Evolutionary conservation across 2,888 invertebrate species (phyloP).

Genomic region (Pristionchus exspectatus): DNA sequence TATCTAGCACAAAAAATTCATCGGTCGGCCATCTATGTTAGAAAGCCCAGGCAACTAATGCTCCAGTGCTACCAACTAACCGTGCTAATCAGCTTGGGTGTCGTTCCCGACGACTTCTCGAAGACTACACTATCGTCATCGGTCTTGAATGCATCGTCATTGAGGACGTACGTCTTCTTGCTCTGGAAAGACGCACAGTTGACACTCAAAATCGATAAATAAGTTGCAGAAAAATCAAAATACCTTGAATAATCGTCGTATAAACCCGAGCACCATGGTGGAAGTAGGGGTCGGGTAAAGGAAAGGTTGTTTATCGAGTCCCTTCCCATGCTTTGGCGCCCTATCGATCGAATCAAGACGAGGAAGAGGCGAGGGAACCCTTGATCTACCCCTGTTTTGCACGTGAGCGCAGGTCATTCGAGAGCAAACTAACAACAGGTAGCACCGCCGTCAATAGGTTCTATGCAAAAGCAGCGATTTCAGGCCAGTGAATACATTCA

Average conservation of each 20-base stretch:
- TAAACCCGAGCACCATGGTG: slow-evolving; percentile 27
- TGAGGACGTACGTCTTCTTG: background rate
- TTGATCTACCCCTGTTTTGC: slow-evolving; percentile 38
- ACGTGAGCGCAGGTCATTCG: background rate
- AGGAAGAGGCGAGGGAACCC: background rate
- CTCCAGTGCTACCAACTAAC: background rate
- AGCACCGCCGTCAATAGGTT: too few species aligned
- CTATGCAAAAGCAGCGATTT: too few species aligned
- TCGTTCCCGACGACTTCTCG: background rate
- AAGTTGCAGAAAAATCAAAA: background rate
- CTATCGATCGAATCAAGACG: slow-evolving; percentile 20
- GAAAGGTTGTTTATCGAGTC: background rate
- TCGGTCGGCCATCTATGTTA: too few species aligned
- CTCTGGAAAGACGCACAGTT: background rate
- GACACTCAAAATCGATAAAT: background rate
- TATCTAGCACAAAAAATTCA: too few species aligned
- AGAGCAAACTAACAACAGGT: too few species aligned
- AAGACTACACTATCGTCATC: background rate
- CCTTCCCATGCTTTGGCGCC: background rate
- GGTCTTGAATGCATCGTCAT: background rate
- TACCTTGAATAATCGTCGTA: slow-evolving; percentile 40
- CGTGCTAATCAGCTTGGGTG: background rate
- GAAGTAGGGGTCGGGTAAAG: background rate
- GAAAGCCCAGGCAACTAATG: too few species aligned
- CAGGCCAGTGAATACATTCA: too few species aligned